These are phyloP conservation scores for Syritta pipiens DNA, from an alignment of 2,888 invertebrate genomes.

Conservation along the genomic window DNA sequence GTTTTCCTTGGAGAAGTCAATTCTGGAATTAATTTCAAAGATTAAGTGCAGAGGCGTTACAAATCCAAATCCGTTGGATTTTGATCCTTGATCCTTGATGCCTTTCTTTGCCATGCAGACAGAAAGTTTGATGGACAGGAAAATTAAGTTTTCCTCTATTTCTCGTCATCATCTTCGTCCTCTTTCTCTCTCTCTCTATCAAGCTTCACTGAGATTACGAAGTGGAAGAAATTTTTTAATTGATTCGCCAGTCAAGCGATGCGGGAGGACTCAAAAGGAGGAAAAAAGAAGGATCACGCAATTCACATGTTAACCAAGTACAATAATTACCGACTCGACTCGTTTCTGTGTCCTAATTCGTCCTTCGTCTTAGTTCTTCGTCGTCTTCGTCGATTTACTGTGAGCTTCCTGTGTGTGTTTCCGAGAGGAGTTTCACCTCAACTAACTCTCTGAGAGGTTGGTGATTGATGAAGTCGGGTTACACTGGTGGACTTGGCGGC, in stretches of 20 bases:
- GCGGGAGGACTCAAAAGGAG: not conserved
- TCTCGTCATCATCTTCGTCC: not conserved
- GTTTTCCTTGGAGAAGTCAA: not conserved
- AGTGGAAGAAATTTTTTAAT: constrained; percentile 36
- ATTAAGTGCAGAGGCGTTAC: constrained; percentile 31
- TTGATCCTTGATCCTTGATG: constrained; percentile 6
- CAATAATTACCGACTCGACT: not conserved
- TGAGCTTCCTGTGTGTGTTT: not conserved
- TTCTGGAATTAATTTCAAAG: constrained; percentile 43
- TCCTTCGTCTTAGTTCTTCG: constrained; percentile 26
- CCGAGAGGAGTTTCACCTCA: constrained; percentile 2
- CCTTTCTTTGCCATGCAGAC: not conserved
- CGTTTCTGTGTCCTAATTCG: not conserved
- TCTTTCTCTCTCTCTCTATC: too few species aligned
- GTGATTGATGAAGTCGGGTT: constrained; percentile 65
- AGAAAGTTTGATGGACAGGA: constrained; percentile 34
- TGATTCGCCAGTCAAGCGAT: constrained; percentile 4
- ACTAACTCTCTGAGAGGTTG: constrained; percentile 44
- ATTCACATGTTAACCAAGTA: constrained; percentile 48
- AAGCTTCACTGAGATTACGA: constrained; percentile 23
- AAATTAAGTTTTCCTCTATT: constrained; percentile 25
- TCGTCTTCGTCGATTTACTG: constrained; percentile 33
- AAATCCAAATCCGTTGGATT: constrained; percentile 29
- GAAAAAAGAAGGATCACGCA: constrained; percentile 36
- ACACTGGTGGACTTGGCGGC: constrained; percentile 32